Percentiles rank a stretch among this genome's conserved stretches.
Evolutionary conservation across 2,888 invertebrate genomes (phyloP).

Genomic region (Allacma fusca): DNA sequence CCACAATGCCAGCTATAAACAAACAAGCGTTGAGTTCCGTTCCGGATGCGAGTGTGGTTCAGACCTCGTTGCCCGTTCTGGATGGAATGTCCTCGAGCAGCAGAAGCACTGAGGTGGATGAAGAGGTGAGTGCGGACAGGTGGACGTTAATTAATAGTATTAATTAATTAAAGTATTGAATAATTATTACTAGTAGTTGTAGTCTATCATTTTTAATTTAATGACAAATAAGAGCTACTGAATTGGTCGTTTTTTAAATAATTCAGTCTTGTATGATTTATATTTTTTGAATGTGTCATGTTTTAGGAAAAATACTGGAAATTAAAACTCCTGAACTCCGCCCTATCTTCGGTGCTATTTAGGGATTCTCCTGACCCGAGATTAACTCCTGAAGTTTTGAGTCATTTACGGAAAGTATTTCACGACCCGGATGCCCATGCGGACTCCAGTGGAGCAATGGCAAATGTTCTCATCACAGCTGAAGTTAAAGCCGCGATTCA

Average conservation of each 20-base stretch:
- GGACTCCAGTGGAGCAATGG: neutral
- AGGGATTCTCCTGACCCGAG: slow-evolving; percentile 44
- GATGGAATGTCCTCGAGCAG: too few relatives aligned
- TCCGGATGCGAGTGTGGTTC: too few relatives aligned
- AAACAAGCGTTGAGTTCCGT: too few relatives aligned
- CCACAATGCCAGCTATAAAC: too few relatives aligned
- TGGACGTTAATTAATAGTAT: too few relatives aligned
- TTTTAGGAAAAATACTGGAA: slow-evolving; percentile 52
- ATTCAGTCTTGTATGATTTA: neutral
- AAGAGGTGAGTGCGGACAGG: too few relatives aligned
- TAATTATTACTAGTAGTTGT: too few relatives aligned
- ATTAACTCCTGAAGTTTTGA: slow-evolving; percentile 41
- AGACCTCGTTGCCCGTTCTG: too few relatives aligned
- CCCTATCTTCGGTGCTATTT: slow-evolving; percentile 46
- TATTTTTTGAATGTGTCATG: neutral
- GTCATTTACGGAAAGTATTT: slow-evolving; percentile 38
- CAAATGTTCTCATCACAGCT: slow-evolving; percentile 9
- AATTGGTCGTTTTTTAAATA: neutral
- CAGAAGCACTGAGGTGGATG: too few relatives aligned
- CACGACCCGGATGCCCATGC: neutral
- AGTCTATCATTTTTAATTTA: too few relatives aligned
- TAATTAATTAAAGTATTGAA: too few relatives aligned
- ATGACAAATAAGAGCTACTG: too few relatives aligned
- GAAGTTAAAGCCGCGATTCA: slow-evolving; percentile 43
- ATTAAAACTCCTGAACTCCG: slow-evolving; percentile 43